phyloP scores from a whole-genome alignment of 2,797 vertebrate species.

The Naso thynnoides region DNA sequence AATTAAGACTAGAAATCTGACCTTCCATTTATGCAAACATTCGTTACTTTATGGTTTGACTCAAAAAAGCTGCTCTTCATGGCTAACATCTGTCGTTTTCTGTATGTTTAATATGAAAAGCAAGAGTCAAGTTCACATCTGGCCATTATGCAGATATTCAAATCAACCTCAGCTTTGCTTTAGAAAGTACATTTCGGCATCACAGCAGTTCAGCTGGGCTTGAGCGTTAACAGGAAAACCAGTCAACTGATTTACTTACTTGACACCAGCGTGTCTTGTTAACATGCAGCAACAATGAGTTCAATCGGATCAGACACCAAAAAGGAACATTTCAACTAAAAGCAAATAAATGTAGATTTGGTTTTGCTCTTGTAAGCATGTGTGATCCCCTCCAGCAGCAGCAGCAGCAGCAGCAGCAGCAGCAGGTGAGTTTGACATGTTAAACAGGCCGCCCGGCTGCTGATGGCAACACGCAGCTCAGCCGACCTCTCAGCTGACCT shows the following conservation, averaged over 20 bases:
- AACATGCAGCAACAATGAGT: neutral
- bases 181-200: neutral
- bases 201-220: slow-evolving; percentile 11
- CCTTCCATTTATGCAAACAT: neutral
- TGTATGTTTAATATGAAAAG: neutral
- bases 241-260: slow-evolving; percentile 7
- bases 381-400: neutral
- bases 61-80: neutral
- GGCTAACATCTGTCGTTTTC: neutral
- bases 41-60: neutral
- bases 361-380: neutral
- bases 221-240: neutral
- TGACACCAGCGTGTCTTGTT: neutral
- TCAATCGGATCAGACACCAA: neutral
- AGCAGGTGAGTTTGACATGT: slow-evolving; percentile 39
- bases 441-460: slow-evolving; percentile 2
- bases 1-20: neutral
- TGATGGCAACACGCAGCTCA: slow-evolving; percentile 3
- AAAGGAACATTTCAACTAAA: neutral
- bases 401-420: slow-evolving; percentile 19
- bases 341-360: no score
- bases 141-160: neutral
- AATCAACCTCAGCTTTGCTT: slow-evolving; percentile 9
- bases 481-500: slow-evolving; percentile 16
- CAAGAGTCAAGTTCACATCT: neutral